Conservation (phyloP, 2,113 vertebrate species). For the Poeciliopsis turrubarensis region DNA sequence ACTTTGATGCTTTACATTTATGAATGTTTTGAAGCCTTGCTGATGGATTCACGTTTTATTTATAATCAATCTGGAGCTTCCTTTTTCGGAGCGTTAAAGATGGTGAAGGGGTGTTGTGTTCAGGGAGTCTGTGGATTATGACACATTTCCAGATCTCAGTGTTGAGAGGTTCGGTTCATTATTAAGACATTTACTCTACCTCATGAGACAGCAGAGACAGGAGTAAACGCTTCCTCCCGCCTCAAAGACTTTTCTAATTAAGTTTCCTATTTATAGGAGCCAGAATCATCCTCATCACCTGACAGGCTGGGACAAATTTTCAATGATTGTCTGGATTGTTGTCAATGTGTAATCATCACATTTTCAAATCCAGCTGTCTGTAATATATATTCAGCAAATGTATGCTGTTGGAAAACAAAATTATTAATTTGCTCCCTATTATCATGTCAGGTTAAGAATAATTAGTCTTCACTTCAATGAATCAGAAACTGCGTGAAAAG, state of each 20-base stretch:
- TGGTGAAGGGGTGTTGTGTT: slow-evolving; percentile 1
- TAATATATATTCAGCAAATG: not conserved
- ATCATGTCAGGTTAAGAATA: too few relatives aligned
- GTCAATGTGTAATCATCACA: not conserved
- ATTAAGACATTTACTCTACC: slow-evolving; percentile 28
- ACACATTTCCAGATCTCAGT: slow-evolving; percentile 17
- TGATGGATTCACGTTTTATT: slow-evolving; percentile 43
- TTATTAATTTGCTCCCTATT: too few relatives aligned
- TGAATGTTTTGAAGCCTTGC: slow-evolving; percentile 3
- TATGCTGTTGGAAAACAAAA: not conserved
- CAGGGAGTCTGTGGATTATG: slow-evolving; percentile 10
- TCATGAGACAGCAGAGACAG: slow-evolving; percentile 38
- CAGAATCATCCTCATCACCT: slow-evolving; percentile 12
- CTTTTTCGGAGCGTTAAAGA: slow-evolving; percentile 16
- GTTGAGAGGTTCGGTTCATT: slow-evolving; percentile 43
- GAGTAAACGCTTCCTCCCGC: slow-evolving; percentile 29
- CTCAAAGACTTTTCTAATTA: slow-evolving; percentile 45
- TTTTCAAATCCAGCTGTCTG: not conserved
- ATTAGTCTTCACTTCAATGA: too few relatives aligned
- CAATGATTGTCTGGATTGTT: not conserved
- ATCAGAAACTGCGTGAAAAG: too few relatives aligned
- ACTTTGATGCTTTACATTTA: not conserved
- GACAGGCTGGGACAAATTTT: slow-evolving; percentile 18
- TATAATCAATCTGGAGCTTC: slow-evolving; percentile 24
- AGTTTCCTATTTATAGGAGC: slow-evolving; percentile 19